A percentile compares a stretch with the other conserved stretches of the same genome.
These are phyloP conservation scores for Psittacula cyanocephala DNA, from an alignment of 2,113 vertebrate genomes.

Conservation along the genomic window DNA sequence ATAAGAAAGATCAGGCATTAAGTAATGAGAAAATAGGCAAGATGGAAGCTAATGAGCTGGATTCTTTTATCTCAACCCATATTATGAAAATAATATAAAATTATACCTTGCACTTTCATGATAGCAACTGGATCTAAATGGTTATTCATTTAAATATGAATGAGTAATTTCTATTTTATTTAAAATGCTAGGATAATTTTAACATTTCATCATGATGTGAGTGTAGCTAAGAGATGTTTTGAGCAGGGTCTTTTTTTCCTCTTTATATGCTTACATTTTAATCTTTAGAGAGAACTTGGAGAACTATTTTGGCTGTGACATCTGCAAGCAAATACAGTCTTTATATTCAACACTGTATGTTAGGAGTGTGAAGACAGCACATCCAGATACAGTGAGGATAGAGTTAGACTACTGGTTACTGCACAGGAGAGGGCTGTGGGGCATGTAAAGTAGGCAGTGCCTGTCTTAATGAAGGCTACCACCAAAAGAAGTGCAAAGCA, in stretches of 20 bases:
- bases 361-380: neutral
- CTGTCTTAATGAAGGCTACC: neutral
- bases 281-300: neutral
- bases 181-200: slow-evolving; percentile 67
- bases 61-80: slow-evolving; percentile 79
- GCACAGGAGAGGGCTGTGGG: neutral
- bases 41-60: slow-evolving; percentile 78
- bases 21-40: slow-evolving; percentile 76
- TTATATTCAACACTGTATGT: neutral
- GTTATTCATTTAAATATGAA: slow-evolving; percentile 81
- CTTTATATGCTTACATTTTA: slow-evolving; percentile 10
- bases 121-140: slow-evolving; percentile 73
- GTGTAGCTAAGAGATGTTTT: slow-evolving; percentile 34
- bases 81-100: slow-evolving; percentile 83
- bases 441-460: neutral
- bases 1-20: slow-evolving; percentile 70
- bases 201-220: slow-evolving; percentile 61
- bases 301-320: slow-evolving; percentile 9
- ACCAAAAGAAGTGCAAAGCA: neutral
- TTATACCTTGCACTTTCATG: slow-evolving; percentile 77
- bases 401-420: neutral
- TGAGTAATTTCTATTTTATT: slow-evolving; percentile 69
- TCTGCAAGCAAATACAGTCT: neutral
- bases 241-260: neutral
- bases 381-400: neutral